A percentile compares a stretch with the other conserved stretches of the same genome.
These are phyloP conservation scores for Leucania comma DNA, from an alignment of 2,888 invertebrate species.

Conservation along the genomic window DNA sequence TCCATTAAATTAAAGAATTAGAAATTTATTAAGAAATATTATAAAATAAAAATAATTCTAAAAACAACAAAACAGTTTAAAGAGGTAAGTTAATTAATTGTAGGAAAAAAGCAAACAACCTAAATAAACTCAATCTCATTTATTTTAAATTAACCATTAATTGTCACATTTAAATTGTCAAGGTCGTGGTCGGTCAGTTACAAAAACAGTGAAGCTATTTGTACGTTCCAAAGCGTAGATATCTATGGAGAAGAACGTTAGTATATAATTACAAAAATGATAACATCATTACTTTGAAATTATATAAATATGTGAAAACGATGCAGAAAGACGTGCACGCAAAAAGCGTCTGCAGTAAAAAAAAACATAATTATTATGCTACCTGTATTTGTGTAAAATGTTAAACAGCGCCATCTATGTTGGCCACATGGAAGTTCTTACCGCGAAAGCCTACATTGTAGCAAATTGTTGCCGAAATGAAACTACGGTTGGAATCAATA, in stretches of 20 bases:
- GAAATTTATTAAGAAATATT: background rate
- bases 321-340: too few relatives aligned
- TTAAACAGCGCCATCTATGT: conserved; percentile 55
- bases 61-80: background rate
- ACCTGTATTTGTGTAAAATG: background rate
- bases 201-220: background rate
- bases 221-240: background rate
- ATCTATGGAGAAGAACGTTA: too few relatives aligned
- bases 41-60: background rate
- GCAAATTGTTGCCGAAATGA: conserved; percentile 60
- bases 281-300: too few relatives aligned
- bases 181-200: too few relatives aligned
- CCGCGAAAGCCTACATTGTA: conserved; percentile 66
- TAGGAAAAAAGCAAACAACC: too few relatives aligned
- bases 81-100: background rate
- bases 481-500: conserved; percentile 40
- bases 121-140: too few relatives aligned
- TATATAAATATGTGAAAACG: too few relatives aligned
- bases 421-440: conserved; percentile 14
- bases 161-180: too few relatives aligned
- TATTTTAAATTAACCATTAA: too few relatives aligned
- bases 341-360: too few relatives aligned
- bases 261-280: too few relatives aligned
- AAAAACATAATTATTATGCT: too few relatives aligned
- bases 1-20: background rate